Base-by-base conservation (phyloP, 2,888 invertebrate genomes). In the Euzetes globulus region DNA sequence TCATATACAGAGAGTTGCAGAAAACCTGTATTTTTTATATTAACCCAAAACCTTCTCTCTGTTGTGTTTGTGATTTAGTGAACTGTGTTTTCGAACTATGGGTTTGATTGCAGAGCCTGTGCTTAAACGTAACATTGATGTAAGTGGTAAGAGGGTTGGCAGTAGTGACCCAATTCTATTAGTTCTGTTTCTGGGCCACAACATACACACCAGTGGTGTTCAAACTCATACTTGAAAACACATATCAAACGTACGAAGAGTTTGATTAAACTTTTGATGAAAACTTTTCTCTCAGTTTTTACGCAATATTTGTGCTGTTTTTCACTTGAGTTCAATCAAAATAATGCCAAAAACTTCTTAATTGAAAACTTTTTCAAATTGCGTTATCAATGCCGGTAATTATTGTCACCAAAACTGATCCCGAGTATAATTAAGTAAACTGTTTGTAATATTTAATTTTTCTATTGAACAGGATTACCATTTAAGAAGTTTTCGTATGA, bases 401-500 rank as follows among this genome's bases (percentile, higher is more conserved):
- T 63, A 3, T 63, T 4, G 4, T 33, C 5, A 33, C 33, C 33
- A 33, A 9, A 33, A 33, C 33, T 9, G 4, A 33, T 6, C 9
- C 33, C 33, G 5, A 33, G 33, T 6, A 25, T 29, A 60, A 19
- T 72, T 60, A n/a, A 17, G 22, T 29, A 17, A 33, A 60, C 27
- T 60, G 2, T 60, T 63, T 63, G 3, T 50, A 50, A n/a, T 63
- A 1, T 55, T 13, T 55, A 4, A 1, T 33, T n/a, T 63, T 65
- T 15, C 47, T 70, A 11, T 72, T 73, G 75, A 65, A 19, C 60
- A 77, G 77, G 75, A 74, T 77, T 74, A 70, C 74, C 55, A 75
- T 55, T 71, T 70, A 55, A 55, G 71, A 72, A 75, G 73, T 73
- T 73, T 78, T 76, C 73, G 77, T 76, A 75, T 77, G 76, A 77